Conservation (phyloP, 1,140 invertebrate species). For the Drosophila busckii region DNA sequence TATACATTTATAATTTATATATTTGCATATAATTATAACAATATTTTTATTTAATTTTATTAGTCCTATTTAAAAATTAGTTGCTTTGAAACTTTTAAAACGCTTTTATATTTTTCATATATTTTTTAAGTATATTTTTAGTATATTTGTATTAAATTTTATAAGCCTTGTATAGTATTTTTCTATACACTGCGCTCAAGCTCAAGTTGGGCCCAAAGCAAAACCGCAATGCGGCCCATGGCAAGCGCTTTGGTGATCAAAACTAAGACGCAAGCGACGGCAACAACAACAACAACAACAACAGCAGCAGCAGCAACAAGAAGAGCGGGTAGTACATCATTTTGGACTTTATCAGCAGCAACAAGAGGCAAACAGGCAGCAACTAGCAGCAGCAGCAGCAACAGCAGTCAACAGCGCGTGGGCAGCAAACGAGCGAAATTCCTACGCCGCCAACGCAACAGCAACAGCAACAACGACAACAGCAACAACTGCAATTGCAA, state of each 20-base stretch:
- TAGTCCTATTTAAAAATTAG: too few species aligned
- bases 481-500: conserved; percentile 65
- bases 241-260: conserved; percentile 9
- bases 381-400: conserved; percentile 28
- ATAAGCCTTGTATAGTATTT: too few species aligned
- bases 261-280: conserved; percentile 11
- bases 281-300: conserved; percentile 11
- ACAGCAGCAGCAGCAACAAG: conserved; percentile 56
- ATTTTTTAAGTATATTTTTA: too few species aligned
- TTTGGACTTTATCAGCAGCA: conserved; percentile 71
- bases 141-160: too few species aligned
- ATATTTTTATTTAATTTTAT: too few species aligned
- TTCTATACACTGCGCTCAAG: too few species aligned
- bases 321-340: conserved; percentile 75
- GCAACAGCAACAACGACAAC: conserved; percentile 11
- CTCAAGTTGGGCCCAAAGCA: not conserved
- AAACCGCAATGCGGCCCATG: conserved; percentile 28
- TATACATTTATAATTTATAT: too few species aligned
- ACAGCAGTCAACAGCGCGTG: conserved; percentile 55
- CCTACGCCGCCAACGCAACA: conserved; percentile 60
- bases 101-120: too few species aligned
- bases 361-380: too few species aligned
- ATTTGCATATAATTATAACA: too few species aligned
- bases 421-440: conserved; percentile 60
- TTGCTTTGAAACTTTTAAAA: too few species aligned